Percentiles rank a stretch among this genome's conserved stretches.
Evolutionary conservation across 2,797 vertebrate genomes (phyloP).

Genomic region (Lepidocolaptes lacrymiger): DNA sequence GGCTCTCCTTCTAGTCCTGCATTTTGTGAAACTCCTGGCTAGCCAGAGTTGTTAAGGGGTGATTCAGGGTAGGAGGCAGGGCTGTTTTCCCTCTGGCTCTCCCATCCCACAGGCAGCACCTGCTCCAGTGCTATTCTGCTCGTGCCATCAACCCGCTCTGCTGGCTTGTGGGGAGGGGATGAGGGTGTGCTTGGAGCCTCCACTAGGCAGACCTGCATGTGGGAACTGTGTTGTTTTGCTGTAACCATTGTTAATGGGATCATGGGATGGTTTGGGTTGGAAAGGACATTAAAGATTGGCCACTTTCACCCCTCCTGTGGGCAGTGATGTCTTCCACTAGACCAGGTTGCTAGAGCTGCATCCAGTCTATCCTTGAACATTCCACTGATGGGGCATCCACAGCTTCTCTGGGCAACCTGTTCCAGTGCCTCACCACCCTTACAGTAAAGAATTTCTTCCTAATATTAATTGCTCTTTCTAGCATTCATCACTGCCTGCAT

Average conservation of each 20-base stretch:
- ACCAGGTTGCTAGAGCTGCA: neutral
- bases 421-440: neutral
- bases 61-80: neutral
- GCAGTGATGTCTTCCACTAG: too few species aligned
- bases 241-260: neutral
- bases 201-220: neutral
- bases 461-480: neutral
- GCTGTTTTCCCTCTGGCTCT: neutral
- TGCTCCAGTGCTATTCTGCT: neutral
- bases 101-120: neutral
- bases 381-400: neutral
- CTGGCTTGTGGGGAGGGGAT: accelerated
- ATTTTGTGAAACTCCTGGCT: neutral
- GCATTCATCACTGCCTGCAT: neutral
- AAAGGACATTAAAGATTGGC: neutral
- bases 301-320: neutral
- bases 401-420: neutral
- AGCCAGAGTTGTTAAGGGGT: neutral
- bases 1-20: neutral
- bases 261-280: neutral
- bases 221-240: neutral
- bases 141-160: accelerated
- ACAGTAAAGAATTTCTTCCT: neutral
- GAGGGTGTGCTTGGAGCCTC: neutral
- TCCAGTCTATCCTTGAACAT: neutral